These are phyloP conservation scores for Upupa epops DNA, from an alignment of 2,113 vertebrate genomes.

Conservation along the genomic window DNA sequence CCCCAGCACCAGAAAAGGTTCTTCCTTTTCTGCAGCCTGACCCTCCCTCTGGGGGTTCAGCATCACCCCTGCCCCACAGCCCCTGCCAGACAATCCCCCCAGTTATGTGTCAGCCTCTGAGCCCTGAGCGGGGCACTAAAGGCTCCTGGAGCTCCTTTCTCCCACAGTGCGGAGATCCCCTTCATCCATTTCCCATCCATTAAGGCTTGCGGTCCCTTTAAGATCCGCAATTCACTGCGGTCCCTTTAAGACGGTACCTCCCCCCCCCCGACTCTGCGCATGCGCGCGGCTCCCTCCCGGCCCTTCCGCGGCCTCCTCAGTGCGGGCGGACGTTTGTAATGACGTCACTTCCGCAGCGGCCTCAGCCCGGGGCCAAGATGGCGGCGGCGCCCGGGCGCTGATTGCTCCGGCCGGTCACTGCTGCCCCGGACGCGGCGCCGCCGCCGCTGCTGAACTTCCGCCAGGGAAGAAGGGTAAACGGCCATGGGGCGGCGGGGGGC, in stretches of 20 bases:
- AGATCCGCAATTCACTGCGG: accelerated
- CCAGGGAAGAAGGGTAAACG: neutral
- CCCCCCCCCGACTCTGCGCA: neutral
- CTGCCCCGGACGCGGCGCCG: neutral
- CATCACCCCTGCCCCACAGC: too few relatives aligned
- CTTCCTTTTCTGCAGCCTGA: too few relatives aligned
- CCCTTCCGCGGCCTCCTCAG: neutral
- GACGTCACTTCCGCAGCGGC: accelerated
- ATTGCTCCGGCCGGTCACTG: neutral
- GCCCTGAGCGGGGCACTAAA: too few relatives aligned
- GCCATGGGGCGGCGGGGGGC: neutral
- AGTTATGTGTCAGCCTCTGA: too few relatives aligned
- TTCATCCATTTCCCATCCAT: too few relatives aligned
- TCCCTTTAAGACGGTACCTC: neutral
- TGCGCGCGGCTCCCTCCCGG: neutral
- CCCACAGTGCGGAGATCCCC: too few relatives aligned
- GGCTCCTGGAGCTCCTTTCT: too few relatives aligned
- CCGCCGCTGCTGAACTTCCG: neutral
- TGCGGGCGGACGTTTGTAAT: neutral
- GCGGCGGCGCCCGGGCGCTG: neutral
- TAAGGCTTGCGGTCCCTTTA: neutral
- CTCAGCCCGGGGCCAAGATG: constrained; percentile 1
- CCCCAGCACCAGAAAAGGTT: too few relatives aligned
- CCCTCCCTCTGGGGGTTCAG: too few relatives aligned
- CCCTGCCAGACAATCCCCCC: too few relatives aligned